phyloP scores from a whole-genome alignment of 2,797 vertebrate genomes.

The Siniperca undulata region DNA sequence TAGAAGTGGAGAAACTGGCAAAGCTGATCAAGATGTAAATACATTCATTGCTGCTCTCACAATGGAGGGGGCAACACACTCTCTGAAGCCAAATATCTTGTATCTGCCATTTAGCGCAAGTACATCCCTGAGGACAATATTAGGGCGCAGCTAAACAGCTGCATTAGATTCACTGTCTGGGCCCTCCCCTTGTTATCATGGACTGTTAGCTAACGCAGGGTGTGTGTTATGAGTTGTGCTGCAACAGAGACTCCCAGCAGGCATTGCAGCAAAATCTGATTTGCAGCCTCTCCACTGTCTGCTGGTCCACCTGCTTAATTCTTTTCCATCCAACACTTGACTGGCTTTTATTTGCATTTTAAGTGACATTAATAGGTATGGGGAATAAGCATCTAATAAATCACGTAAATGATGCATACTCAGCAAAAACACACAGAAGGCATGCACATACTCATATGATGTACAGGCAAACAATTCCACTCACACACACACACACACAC shows the following conservation, averaged over 20 bases:
- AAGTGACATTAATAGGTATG: conserved; percentile 79
- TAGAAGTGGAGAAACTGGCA: conserved; percentile 57
- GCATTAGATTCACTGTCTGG: conserved; percentile 69
- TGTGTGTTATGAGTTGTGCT: conserved; percentile 65
- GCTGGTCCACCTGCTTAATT: conserved; percentile 72
- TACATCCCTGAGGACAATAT: conserved; percentile 74
- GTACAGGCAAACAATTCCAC: conserved; percentile 28
- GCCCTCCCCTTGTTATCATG: conserved; percentile 78
- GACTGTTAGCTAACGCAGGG: conserved; percentile 66
- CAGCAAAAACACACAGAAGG: conserved; percentile 62
- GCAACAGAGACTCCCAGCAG: conserved; percentile 73
- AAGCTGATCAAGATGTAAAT: conserved; percentile 76
- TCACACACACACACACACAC: background rate
- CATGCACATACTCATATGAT: conserved; percentile 27
- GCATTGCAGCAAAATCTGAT: conserved; percentile 76
- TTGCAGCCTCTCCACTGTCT: conserved; percentile 68
- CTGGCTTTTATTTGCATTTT: conserved; percentile 82
- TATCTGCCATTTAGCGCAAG: conserved; percentile 72
- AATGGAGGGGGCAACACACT: conserved; percentile 45
- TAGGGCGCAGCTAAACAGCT: conserved; percentile 78
- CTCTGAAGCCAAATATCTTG: conserved; percentile 65
- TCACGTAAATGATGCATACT: conserved; percentile 65
- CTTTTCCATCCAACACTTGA: conserved; percentile 68
- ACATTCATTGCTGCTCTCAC: conserved; percentile 61
- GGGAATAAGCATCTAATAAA: conserved; percentile 74